Evolutionary conservation across 2,797 vertebrate genomes (phyloP), one percentile per base, ranked within the genome.

Genomic region (Diplodus puntazzo): DNA sequence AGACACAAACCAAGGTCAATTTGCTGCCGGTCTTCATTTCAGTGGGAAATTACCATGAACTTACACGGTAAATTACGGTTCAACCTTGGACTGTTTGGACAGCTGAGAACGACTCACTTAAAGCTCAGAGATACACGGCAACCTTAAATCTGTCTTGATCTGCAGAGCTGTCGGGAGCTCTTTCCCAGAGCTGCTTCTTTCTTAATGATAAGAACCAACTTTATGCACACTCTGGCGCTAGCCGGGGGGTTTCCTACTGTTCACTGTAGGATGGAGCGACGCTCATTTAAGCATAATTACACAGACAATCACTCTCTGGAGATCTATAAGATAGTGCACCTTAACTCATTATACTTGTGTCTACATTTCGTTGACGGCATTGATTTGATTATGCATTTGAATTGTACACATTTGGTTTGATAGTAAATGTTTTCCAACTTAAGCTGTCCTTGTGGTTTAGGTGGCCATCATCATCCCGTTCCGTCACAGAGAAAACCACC

Each of bases 391-490:
- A 20, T 75, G 27, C 16, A 20, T 50, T 23, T 30, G 14, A 58
- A 60, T 10, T 2, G 18, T 45, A 11, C 39, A 11, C 9, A 34
- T 34, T 34, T 34, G 34, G 34, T 34, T 34, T 34, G 34, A 34
- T 34, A 34, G 34, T 9, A 8, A 1, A 34, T 9, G 39, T 39
- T 39, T 39, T 11, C 39, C 20, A 34, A 54, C 23, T 45, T 5
- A 21, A 50, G 9, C 13, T 21, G 2, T 71, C 54, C 5, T 14
- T 58, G 23, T 59, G 62, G 11, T 75, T 20, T 46, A 94, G 76
- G 98, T 99, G 91, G 98, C 98, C 66, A 97, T 99, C 84, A 98
- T 99, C 94, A 99, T 99, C 88, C 98, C 98, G 9, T 99, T 98
- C 87, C 95, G 98, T 48, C 97, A 99, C 93, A 96, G 98, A 0